phyloP scores from a whole-genome alignment of 2,113 vertebrate species.

The Hippolais icterina region DNA sequence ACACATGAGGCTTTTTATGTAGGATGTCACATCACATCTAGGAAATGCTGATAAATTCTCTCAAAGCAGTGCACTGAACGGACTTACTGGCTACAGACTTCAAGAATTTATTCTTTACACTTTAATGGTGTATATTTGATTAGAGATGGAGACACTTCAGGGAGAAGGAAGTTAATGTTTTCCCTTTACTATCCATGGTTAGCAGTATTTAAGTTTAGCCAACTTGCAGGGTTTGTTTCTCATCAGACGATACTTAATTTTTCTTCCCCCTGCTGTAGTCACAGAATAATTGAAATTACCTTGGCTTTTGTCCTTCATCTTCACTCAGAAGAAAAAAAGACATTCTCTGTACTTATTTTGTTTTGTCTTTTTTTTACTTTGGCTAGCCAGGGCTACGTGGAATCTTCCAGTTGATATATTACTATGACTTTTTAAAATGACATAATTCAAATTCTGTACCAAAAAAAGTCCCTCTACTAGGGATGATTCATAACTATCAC shows the following conservation, averaged over 20 bases:
- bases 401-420: neutral
- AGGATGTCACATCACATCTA: neutral
- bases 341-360: neutral
- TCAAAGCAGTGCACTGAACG: neutral
- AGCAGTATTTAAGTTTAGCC: neutral
- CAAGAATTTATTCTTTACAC: neutral
- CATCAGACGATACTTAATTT: neutral
- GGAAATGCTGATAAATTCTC: neutral
- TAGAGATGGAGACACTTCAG: neutral
- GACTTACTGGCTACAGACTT: neutral
- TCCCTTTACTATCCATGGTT: neutral
- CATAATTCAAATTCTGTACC: neutral
- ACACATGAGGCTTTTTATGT: neutral
- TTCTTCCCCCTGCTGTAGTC: neutral
- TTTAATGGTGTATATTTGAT: neutral
- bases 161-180: neutral
- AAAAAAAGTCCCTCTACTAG: neutral
- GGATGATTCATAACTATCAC: neutral
- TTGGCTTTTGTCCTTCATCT: neutral
- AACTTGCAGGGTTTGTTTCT: neutral
- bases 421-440: neutral
- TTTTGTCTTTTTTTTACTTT: neutral
- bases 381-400: neutral
- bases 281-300: neutral
- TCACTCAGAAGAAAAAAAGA: neutral